Evolutionary conservation across 2,113 vertebrate species (phyloP), one percentile per base, ranked within the genome.

Genomic region (Setophaga petechia): DNA sequence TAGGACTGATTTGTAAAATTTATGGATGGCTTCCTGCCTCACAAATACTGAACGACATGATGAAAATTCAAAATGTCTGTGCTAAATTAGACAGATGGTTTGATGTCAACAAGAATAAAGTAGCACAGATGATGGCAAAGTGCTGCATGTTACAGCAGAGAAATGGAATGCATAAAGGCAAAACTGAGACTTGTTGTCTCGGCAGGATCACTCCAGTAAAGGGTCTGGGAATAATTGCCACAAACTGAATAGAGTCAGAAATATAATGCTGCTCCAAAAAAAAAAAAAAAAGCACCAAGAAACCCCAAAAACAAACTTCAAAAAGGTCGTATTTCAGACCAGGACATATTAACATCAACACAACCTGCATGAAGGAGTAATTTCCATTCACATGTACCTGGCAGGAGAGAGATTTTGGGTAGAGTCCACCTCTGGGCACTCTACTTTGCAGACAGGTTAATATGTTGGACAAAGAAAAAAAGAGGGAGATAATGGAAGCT

Each of bases 1-100:
- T 87, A 96, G 69, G 54, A 82, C 57, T 55, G 18, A 90, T 81
- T 72, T 81, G 57, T 84, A 67, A 88, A 92, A 96, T 84, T 89
- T 90, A 67, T 74, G 37, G 51, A 55, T 52, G 14, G 11, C 24
- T 92, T 92, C 39, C 46, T 77, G 43, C 51, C 21, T 81, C 37
- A 65, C 27, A 81, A 59, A 55, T 78, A 44, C 47, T 89, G 76
- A 84, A 92, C 4, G 27, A 41, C 28, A 87, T 6, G 17, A 93
- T 65, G 39, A 89, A 90, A 92, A 87, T 87, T 79, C 69, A 72
- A 69, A 91, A 94, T 74, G 47, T 46, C 93, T 92, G 39, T 58
- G 69, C 31, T 94, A 68, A 89, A 89, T 87, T 72, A 92, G 47
- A 74, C 68, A 92, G 39, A 52, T 61, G 43, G 39, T 68, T 92